A percentile compares a stretch with the other conserved stretches of the same genome.
These are phyloP conservation scores for Menidia menidia DNA, from an alignment of 2,797 vertebrate genomes.

Conservation along the genomic window DNA sequence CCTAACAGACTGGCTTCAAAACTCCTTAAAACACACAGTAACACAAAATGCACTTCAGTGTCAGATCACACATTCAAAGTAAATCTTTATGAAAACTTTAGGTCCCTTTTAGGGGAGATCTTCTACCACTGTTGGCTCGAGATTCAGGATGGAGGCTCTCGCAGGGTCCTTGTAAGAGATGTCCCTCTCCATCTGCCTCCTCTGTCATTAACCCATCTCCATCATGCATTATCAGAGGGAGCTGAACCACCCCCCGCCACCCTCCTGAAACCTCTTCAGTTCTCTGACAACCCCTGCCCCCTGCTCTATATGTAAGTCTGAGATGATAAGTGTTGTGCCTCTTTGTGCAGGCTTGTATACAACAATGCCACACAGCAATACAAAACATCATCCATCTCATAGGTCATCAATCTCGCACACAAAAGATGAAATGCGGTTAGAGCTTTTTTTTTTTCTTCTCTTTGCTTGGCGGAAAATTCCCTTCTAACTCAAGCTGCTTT, in stretches of 20 bases:
- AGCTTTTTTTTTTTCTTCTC: slow-evolving; percentile 61
- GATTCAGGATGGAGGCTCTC: slow-evolving; percentile 63
- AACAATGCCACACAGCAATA: slow-evolving; percentile 83
- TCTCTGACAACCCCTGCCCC: slow-evolving; percentile 75
- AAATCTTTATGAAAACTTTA: not conserved
- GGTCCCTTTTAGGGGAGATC: too few species aligned
- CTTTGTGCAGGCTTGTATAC: slow-evolving; percentile 78
- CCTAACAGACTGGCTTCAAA: slow-evolving; percentile 21
- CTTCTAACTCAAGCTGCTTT: slow-evolving; percentile 49
- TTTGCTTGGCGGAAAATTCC: slow-evolving; percentile 60
- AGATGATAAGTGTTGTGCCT: slow-evolving; percentile 84
- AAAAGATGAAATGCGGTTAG: slow-evolving; percentile 83
- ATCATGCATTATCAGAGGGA: slow-evolving; percentile 76
- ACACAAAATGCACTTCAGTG: not conserved
- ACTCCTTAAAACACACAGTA: not conserved
- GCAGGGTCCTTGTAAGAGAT: slow-evolving; percentile 70
- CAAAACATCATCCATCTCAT: slow-evolving; percentile 86
- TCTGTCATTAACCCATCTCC: slow-evolving; percentile 78
- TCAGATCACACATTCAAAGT: not conserved
- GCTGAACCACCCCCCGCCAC: slow-evolving; percentile 50
- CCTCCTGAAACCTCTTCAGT: slow-evolving; percentile 63
- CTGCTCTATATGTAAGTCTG: slow-evolving; percentile 78
- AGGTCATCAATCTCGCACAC: slow-evolving; percentile 84
- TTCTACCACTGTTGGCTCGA: slow-evolving; percentile 10
- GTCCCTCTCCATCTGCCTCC: slow-evolving; percentile 81